phyloP scores from a whole-genome alignment of 2,797 vertebrate species.

The Myotis vivesi region DNA sequence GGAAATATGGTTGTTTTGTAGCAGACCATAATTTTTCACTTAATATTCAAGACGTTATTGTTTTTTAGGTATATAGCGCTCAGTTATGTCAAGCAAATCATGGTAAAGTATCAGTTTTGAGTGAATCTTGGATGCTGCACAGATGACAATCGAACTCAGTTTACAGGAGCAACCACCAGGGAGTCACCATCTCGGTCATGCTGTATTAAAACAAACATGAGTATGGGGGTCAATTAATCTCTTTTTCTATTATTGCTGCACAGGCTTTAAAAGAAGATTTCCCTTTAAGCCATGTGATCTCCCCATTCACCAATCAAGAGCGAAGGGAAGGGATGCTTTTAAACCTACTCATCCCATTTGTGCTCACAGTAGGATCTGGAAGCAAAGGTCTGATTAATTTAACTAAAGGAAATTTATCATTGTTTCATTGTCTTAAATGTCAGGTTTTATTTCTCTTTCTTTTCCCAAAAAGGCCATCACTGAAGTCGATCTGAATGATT shows the following conservation, averaged over 20 bases:
- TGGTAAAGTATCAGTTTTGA: constrained; percentile 61
- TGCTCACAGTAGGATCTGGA: constrained; percentile 98
- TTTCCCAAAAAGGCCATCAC: constrained; percentile 66
- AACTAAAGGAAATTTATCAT: constrained; percentile 78
- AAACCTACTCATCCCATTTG: constrained; percentile 98
- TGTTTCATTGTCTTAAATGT: constrained; percentile 61
- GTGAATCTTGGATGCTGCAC: not conserved
- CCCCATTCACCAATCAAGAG: constrained; percentile 99
- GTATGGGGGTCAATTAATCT: constrained; percentile 69
- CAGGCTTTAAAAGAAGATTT: constrained; percentile 99
- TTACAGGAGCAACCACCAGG: constrained; percentile 69
- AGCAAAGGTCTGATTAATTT: constrained; percentile 95
- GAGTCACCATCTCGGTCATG: constrained; percentile 38
- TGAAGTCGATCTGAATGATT: constrained; percentile 52
- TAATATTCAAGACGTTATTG: constrained; percentile 40
- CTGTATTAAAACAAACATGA: constrained; percentile 68
- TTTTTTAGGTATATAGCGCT: constrained; percentile 62
- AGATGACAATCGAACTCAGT: constrained; percentile 57
- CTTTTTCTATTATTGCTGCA: constrained; percentile 83
- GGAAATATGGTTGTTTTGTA: not conserved
- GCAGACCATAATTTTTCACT: constrained; percentile 20
- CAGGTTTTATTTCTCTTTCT: constrained; percentile 25
- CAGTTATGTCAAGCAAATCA: constrained; percentile 64
- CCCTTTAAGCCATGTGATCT: constrained; percentile 98
- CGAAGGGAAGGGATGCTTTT: constrained; percentile 99